Percentiles rank a stretch among this genome's conserved stretches.
Conservation (phyloP, 2,113 vertebrate species). For the Eleginops maclovinus region DNA sequence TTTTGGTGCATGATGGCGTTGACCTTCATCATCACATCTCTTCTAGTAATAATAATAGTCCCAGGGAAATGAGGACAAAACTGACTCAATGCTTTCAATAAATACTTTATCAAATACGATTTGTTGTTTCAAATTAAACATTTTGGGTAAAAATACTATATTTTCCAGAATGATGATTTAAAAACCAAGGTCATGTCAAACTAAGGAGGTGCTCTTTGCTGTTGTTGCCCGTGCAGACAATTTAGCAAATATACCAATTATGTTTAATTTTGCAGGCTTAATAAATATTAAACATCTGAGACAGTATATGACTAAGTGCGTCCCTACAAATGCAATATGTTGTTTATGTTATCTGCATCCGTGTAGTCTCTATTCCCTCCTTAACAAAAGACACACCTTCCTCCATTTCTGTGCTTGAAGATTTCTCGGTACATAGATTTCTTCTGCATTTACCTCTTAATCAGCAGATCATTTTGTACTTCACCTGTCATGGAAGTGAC, state of each 20-base stretch:
- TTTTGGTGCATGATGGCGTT: not conserved
- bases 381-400: not conserved
- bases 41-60: not conserved
- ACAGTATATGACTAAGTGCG: not conserved
- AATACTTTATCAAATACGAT: not conserved
- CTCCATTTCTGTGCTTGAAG: not conserved
- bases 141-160: not conserved
- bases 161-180: not conserved
- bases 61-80: too few species aligned
- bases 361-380: not conserved
- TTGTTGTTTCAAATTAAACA: not conserved
- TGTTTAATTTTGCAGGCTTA: not conserved
- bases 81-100: not conserved
- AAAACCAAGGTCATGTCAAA: not conserved
- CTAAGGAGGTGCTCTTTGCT: not conserved
- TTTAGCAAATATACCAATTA: not conserved
- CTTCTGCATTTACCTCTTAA: too few species aligned
- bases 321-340: not conserved
- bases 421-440: too few species aligned
- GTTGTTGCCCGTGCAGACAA: not conserved
- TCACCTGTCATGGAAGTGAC: too few species aligned
- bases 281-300: conserved; percentile 10
- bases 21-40: not conserved
- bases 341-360: conserved; percentile 11
- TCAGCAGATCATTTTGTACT: too few species aligned